Evolutionary conservation across 1,140 invertebrate genomes (phyloP).

Genomic region (Aleiodes sp.): DNA sequence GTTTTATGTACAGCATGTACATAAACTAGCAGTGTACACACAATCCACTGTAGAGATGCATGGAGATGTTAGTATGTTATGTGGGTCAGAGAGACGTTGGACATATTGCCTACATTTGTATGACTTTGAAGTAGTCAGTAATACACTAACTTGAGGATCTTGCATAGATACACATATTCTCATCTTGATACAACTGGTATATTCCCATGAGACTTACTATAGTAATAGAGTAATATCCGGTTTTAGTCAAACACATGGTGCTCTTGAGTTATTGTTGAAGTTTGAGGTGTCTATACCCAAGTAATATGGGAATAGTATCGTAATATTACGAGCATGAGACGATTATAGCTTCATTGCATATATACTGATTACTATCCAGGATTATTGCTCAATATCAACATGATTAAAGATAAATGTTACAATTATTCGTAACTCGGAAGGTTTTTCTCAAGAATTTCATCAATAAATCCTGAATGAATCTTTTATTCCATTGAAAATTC

Average conservation of each 20-base stretch:
- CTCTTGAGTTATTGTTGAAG: not conserved
- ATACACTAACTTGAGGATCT: conserved; percentile 1
- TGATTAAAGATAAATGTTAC: no score
- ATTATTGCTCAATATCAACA: no score
- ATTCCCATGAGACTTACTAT: not conserved
- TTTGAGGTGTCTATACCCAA: not conserved
- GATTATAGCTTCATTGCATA: no score
- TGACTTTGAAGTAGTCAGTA: conserved; percentile 12
- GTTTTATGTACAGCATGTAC: conserved; percentile 6
- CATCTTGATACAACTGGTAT: not conserved
- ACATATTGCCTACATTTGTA: conserved; percentile 14
- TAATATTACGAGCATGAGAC: no score
- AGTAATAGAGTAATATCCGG: not conserved
- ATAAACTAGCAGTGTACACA: not conserved
- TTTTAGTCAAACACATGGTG: conserved; percentile 1
- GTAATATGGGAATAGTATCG: not conserved
- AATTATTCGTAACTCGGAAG: no score
- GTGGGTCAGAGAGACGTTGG: conserved; percentile 1
- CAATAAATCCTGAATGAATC: no score
- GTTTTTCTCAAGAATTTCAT: no score
- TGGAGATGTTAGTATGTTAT: not conserved
- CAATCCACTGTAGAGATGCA: not conserved
- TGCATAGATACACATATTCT: conserved; percentile 3
- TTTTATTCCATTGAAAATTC: no score
- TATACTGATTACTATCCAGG: no score